Conservation (phyloP, 1,140 invertebrate genomes). For the Tetramorium parvispinum region DNA sequence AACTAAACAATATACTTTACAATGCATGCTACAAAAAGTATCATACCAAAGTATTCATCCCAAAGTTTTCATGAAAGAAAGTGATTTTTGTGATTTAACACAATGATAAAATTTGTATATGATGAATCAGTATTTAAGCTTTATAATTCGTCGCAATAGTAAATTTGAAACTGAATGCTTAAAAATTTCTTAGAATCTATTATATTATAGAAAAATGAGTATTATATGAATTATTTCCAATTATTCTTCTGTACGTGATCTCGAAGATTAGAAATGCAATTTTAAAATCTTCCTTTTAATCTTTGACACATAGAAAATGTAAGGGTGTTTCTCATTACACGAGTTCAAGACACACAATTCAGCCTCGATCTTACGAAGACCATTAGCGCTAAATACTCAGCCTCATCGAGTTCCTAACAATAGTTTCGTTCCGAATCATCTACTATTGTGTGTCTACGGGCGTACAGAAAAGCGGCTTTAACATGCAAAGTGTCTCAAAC, state of each 20-base stretch:
- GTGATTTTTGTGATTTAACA: neutral
- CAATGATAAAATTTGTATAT: neutral
- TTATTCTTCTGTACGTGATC: neutral
- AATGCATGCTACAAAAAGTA: neutral
- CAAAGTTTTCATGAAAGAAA: neutral
- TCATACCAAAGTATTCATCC: neutral
- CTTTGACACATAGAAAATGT: neutral
- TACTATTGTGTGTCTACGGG: constrained; percentile 10
- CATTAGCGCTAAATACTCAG: constrained; percentile 45
- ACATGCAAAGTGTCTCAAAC: constrained; percentile 51
- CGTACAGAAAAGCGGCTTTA: constrained; percentile 45
- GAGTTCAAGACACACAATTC: constrained; percentile 10
- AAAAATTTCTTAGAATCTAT: neutral
- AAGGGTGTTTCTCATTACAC: neutral
- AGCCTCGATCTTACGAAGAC: neutral
- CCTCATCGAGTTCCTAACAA: constrained; percentile 42
- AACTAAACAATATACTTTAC: neutral
- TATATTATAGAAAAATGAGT: neutral
- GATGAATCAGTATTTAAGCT: neutral
- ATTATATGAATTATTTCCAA: neutral
- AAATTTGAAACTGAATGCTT: neutral
- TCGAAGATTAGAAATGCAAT: neutral
- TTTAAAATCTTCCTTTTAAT: constrained; percentile 9
- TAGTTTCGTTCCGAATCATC: constrained; percentile 38
- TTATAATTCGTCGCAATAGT: neutral